A percentile compares a stretch with the other conserved stretches of the same genome.
These are phyloP conservation scores for Triops longicaudatus DNA, from an alignment of 1,140 invertebrate genomes.

Conservation along the genomic window DNA sequence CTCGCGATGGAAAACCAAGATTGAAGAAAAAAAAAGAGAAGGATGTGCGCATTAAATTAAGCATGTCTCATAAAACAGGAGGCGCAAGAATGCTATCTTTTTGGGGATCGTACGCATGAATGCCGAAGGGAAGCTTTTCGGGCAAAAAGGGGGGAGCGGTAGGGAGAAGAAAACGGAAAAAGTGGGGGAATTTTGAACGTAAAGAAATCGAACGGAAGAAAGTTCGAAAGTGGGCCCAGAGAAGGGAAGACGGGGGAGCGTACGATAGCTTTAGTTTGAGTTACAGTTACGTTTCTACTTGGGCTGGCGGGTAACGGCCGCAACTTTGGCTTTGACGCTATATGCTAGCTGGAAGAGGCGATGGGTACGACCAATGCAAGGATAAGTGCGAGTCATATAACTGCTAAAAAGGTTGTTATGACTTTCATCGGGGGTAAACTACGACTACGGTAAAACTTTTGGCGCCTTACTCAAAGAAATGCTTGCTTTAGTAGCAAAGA, in stretches of 20 bases:
- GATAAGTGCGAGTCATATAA: background rate
- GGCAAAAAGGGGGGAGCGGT: background rate
- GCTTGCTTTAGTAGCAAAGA: background rate
- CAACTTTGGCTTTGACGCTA: no score
- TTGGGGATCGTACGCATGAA: background rate
- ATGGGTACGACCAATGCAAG: no score
- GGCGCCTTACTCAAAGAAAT: background rate
- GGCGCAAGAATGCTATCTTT: background rate
- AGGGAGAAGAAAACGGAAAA: background rate
- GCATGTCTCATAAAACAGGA: background rate
- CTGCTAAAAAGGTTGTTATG: background rate
- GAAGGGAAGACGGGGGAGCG: background rate
- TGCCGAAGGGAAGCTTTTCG: background rate
- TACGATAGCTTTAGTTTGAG: background rate
- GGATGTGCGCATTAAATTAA: slow-evolving; percentile 11
- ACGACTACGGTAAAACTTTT: background rate
- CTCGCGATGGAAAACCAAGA: background rate
- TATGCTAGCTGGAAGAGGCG: no score
- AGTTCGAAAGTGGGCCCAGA: background rate
- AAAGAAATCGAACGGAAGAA: background rate
- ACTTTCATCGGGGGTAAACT: background rate
- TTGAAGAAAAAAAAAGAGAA: background rate
- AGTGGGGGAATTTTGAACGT: background rate
- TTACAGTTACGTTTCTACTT: background rate
- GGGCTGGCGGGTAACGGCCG: background rate